These are phyloP conservation scores for Phymatocera aterrima DNA, from an alignment of 2,888 invertebrate genomes.

Conservation along the genomic window DNA sequence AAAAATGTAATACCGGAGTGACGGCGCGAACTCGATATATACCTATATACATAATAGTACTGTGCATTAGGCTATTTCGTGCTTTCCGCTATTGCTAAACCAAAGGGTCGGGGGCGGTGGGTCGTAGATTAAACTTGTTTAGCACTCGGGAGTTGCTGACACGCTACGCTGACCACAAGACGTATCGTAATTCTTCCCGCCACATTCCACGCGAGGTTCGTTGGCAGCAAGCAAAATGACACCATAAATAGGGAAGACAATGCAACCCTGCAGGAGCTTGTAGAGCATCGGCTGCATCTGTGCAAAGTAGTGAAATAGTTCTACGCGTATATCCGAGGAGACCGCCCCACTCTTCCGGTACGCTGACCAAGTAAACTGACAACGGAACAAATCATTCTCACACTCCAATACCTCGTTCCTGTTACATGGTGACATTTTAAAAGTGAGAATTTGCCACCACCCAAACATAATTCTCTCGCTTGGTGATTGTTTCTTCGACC, in stretches of 20 bases:
- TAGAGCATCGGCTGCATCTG: slow-evolving; percentile 37
- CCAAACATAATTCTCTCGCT: neutral
- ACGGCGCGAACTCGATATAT: neutral
- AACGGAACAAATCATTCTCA: slow-evolving; percentile 28
- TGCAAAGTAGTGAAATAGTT: slow-evolving; percentile 29
- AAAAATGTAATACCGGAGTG: neutral
- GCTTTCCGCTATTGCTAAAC: neutral
- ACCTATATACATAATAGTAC: neutral
- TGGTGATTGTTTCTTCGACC: slow-evolving; percentile 24
- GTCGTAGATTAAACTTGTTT: slow-evolving; percentile 38
- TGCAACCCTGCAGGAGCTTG: slow-evolving; percentile 9
- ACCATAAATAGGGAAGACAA: slow-evolving; percentile 38
- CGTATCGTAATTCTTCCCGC: slow-evolving; percentile 29
- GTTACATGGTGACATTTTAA: neutral
- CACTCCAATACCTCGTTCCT: neutral
- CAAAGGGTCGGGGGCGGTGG: slow-evolving; percentile 10
- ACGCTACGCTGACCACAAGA: slow-evolving; percentile 40
- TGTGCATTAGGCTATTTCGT: slow-evolving; percentile 4
- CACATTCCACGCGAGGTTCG: slow-evolving; percentile 42
- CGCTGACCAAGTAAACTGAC: slow-evolving; percentile 25
- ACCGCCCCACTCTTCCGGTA: neutral
- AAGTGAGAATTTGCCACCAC: slow-evolving; percentile 3
- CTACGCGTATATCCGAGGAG: slow-evolving; percentile 1
- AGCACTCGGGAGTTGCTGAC: slow-evolving; percentile 27
- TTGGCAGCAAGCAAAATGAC: slow-evolving; percentile 26